Base-by-base conservation (phyloP, 1,140 invertebrate genomes). In the Drosophila prosaltans region DNA sequence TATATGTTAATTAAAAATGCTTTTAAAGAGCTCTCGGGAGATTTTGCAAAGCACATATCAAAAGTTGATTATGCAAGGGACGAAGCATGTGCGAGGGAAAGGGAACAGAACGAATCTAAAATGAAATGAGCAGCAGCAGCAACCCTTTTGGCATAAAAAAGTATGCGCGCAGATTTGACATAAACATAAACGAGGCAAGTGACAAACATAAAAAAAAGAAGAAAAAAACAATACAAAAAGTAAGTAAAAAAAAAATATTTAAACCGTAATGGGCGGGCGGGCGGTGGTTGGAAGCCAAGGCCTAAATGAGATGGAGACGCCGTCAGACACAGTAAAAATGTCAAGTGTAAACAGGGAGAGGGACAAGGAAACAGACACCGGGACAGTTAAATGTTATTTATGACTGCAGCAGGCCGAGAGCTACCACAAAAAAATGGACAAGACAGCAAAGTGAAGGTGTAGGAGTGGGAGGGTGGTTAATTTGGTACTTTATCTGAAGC, bases 1-100 rank as follows among this genome's bases (percentile, higher is more conserved):
- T 88, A 73, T 89, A 84, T 89, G 80, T 82, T 91, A 82, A 86
- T 91, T 89, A 90, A 81, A 91, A 82, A 90, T 90, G 86, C 70
- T 81, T 91, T 89, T 84, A 90, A 90, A 86, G 71, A 73, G 71
- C 72, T 72, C 84, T 86, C 78, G 73, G 74, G 86, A 72, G 76
- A 89, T 81, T 90, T 84, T 74, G 45, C 45, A 88, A 82, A 85
- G 79, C 82, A 72, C 81, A 81, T 76, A 86, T 85, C 83, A 88
- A 86, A 86, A 88, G 83, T 86, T 86, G 83, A 86, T 86, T 86
- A 86, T 86, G 80, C 82, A 80, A 74, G 76, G 57, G 58, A 41
- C 57, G 41, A 72, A 81, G 63, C 40, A 10, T 7, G 28, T 58
- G 48, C 8, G 1, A 4, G 41, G 11, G 62, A 3, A 4, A 6